Percentiles rank a stretch among this genome's conserved stretches.
phyloP scores from a whole-genome alignment of 2,113 vertebrate genomes.

The Nothobranchius kuhntae region DNA sequence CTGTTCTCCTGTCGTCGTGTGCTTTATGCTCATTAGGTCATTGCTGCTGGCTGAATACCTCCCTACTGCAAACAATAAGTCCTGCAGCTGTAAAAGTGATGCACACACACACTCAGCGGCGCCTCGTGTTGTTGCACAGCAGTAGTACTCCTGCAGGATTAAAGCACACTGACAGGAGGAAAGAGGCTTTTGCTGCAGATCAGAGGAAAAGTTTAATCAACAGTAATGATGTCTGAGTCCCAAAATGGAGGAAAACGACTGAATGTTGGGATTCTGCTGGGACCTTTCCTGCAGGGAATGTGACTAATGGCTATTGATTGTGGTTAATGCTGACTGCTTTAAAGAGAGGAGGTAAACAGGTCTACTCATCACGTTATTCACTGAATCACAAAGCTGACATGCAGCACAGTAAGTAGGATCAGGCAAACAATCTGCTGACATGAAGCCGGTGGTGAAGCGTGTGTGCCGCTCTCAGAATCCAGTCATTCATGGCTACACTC shows the following conservation, averaged over 20 bases:
- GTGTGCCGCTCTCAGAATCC: not conserved
- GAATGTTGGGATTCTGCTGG: conserved; percentile 7
- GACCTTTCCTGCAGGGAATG: conserved; percentile 6
- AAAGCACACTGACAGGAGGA: conserved; percentile 2
- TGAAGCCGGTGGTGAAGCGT: not conserved
- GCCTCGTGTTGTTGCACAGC: conserved; percentile 12
- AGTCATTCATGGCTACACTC: not conserved
- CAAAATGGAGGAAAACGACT: not conserved
- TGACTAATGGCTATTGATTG: conserved; percentile 34
- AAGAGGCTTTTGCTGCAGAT: conserved; percentile 19
- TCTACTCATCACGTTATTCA: not conserved
- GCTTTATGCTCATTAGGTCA: conserved; percentile 30
- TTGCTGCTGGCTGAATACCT: conserved; percentile 23
- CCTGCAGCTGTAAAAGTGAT: not conserved
- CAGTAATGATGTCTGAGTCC: not conserved
- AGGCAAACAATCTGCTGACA: conserved; percentile 24
- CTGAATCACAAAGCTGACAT: conserved; percentile 15
- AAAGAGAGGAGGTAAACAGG: conserved; percentile 18
- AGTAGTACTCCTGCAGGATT: conserved; percentile 5
- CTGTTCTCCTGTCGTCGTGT: not conserved
- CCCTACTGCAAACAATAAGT: not conserved
- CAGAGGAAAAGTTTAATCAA: conserved; percentile 35
- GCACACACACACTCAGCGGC: not conserved
- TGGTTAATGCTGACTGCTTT: conserved; percentile 30
- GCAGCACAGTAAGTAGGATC: conserved; percentile 6